Percentiles rank a stretch among this genome's conserved stretches.
These are phyloP conservation scores for Melanotaenia trifasciata DNA, from an alignment of 2,797 vertebrate species.

Conservation along the genomic window DNA sequence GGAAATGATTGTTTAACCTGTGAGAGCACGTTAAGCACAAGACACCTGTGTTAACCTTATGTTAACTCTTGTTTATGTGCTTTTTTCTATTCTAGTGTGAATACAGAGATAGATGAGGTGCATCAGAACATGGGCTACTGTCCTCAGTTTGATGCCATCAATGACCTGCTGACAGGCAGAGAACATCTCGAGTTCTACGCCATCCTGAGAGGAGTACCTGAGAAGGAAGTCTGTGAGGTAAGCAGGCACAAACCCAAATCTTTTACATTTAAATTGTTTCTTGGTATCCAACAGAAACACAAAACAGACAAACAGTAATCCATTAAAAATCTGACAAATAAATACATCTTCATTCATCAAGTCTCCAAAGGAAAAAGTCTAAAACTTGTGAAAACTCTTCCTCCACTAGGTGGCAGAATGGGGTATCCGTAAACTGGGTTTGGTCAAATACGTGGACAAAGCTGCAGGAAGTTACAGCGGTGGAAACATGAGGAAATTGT, in stretches of 20 bases:
- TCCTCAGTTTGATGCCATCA: slow-evolving; percentile 97
- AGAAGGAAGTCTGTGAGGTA: slow-evolving; percentile 98
- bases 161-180: slow-evolving; percentile 93
- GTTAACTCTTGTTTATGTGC: neutral
- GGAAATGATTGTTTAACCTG: neutral
- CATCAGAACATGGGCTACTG: slow-evolving; percentile 99
- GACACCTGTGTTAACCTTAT: neutral
- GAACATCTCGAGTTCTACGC: slow-evolving; percentile 98
- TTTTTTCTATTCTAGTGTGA: slow-evolving; percentile 83
- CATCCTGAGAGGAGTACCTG: slow-evolving; percentile 93
- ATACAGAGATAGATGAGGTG: slow-evolving; percentile 91
- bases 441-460: slow-evolving; percentile 87
- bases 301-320: neutral
- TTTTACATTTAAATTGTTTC: neutral
- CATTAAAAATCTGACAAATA: neutral
- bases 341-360: neutral
- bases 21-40: neutral
- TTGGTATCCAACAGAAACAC: neutral
- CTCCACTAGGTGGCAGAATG: slow-evolving; percentile 92
- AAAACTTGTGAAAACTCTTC: neutral
- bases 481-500: slow-evolving; percentile 96
- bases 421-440: slow-evolving; percentile 90
- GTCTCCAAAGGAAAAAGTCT: neutral
- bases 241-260: slow-evolving; percentile 30
- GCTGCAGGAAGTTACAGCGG: slow-evolving; percentile 95